Conservation (phyloP, 30 jellyfish, hydroid and myxozoan species). For the Haliclystus octoradiatus region DNA sequence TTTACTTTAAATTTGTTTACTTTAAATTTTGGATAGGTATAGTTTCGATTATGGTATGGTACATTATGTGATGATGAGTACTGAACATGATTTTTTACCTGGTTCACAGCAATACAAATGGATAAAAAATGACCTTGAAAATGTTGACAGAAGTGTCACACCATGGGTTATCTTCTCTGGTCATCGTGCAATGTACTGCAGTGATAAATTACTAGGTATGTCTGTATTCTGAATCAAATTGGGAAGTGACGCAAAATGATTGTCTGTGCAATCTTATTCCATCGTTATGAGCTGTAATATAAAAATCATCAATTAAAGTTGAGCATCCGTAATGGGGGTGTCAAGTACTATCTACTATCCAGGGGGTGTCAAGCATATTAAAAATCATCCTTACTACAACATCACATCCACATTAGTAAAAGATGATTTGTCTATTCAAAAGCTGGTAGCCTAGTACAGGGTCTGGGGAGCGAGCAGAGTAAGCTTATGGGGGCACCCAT, state of each 20-base stretch:
- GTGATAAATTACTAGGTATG: slow-evolving; percentile 43
- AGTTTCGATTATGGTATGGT: slow-evolving; percentile 86
- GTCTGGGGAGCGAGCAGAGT: no score
- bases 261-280: no score
- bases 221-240: no score
- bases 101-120: slow-evolving; percentile 72
- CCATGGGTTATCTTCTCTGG: slow-evolving; percentile 81
- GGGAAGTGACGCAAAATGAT: no score
- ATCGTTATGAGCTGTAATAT: not conserved
- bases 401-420: no score
- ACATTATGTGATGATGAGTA: slow-evolving; percentile 52
- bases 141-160: slow-evolving; percentile 55
- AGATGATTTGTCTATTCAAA: no score
- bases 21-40: slow-evolving; percentile 48
- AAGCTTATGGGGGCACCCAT: no score
- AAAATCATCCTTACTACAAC: not conserved
- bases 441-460: no score
- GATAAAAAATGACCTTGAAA: slow-evolving; percentile 64
- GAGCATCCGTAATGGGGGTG: not conserved
- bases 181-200: slow-evolving; percentile 86
- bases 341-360: not conserved
- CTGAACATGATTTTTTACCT: slow-evolving; percentile 73
- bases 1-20: no score
- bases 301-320: not conserved
- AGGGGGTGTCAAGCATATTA: not conserved